Percentiles rank a stretch among this genome's conserved stretches.
These are phyloP conservation scores for Borostomias antarcticus DNA, from an alignment of 2,797 vertebrate species.

Conservation along the genomic window DNA sequence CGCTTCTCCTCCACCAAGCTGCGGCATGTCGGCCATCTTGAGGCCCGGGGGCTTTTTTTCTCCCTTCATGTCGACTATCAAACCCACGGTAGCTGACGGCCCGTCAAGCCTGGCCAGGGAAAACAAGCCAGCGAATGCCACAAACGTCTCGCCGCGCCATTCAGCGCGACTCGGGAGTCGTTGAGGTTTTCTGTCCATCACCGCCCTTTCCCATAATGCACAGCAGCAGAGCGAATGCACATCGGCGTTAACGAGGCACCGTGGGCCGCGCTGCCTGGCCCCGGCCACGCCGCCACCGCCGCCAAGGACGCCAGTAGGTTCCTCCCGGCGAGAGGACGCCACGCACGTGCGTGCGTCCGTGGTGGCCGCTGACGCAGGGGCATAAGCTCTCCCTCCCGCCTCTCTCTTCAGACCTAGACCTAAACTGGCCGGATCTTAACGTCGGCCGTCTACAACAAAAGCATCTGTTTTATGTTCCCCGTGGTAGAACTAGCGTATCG, in stretches of 20 bases:
- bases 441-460: too few species aligned
- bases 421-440: too few species aligned
- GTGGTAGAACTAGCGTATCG: too few species aligned
- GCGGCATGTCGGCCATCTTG: too few species aligned
- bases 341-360: neutral
- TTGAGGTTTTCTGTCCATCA: neutral
- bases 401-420: too few species aligned
- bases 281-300: neutral
- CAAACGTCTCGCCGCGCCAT: neutral
- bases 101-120: too few species aligned
- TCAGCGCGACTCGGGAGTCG: neutral
- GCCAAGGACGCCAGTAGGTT: constrained; percentile 26
- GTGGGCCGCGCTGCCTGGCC: constrained; percentile 12
- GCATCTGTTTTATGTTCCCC: too few species aligned
- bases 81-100: neutral
- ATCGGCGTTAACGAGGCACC: constrained; percentile 24
- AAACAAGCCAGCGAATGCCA: too few species aligned
- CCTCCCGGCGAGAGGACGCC: constrained; percentile 14
- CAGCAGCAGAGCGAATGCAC: constrained; percentile 33
- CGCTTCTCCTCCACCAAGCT: too few species aligned
- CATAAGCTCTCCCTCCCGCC: neutral
- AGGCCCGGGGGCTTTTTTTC: too few species aligned
- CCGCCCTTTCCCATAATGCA: constrained; percentile 29
- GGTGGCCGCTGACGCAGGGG: constrained; percentile 10
- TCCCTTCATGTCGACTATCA: too few species aligned